Evolutionary conservation across 2,797 vertebrate genomes (phyloP).

Genomic region (Oreonectes daqikongensis): DNA sequence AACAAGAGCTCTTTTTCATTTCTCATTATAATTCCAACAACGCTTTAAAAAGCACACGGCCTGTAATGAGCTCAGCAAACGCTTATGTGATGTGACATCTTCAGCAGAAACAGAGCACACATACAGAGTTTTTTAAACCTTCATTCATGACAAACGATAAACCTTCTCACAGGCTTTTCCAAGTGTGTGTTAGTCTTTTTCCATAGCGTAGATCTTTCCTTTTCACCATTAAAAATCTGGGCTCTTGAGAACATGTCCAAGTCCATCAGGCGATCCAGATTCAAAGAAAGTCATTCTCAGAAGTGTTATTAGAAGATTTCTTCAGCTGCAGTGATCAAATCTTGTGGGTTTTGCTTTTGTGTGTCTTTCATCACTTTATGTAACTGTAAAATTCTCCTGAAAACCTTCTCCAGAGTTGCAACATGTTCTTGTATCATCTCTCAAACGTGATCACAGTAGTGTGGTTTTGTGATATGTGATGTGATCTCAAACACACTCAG

Average conservation of each 20-base stretch:
- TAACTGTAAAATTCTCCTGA: not conserved
- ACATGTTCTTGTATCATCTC: too few species aligned
- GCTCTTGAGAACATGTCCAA: constrained; percentile 29
- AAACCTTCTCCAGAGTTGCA: not conserved
- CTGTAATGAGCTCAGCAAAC: not conserved
- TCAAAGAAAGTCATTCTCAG: not conserved
- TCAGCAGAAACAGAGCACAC: not conserved
- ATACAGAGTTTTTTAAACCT: not conserved
- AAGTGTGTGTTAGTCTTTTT: constrained; percentile 1
- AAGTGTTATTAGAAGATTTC: constrained; percentile 3
- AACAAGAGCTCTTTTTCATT: not conserved
- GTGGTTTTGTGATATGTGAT: too few species aligned
- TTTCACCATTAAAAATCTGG: not conserved
- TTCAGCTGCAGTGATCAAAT: not conserved
- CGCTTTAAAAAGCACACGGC: not conserved
- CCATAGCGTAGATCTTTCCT: constrained; percentile 24
- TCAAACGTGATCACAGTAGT: too few species aligned
- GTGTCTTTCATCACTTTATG: not conserved
- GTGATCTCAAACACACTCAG: not conserved
- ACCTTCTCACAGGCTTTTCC: constrained; percentile 8
- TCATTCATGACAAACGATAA: constrained; percentile 12
- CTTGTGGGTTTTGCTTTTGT: not conserved
- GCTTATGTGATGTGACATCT: too few species aligned
- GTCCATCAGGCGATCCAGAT: constrained; percentile 21
- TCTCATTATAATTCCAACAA: not conserved